Evolutionary conservation across 2,797 vertebrate genomes (phyloP), one percentile per base, ranked within the genome.

Genomic region (Lophotriccus pileatus): DNA sequence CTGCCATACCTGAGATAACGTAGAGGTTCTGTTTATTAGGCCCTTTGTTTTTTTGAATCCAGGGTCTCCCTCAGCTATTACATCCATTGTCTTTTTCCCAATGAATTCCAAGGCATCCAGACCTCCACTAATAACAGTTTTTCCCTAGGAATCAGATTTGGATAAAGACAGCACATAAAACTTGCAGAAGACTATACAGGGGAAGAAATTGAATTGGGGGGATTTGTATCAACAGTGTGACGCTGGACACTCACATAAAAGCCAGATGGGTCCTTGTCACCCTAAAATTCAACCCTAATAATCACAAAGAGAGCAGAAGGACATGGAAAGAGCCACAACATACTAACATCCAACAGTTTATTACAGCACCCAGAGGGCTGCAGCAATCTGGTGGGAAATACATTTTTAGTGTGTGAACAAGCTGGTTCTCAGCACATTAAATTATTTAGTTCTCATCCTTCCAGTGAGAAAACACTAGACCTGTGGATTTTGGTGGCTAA

Each of bases 1-100:
- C 25, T 70, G 67, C 58, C 55, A 36, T 64, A 99, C 99, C 98
- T 99, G 99, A 84, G 99, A 99, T 55, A 99, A 97, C 0, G 99
- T 99, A 79, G 98, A 97, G 80, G 97, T 99, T 89, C 98, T 98
- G 96, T 85, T 98, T 98, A 99, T 99, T 63, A 99, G 97, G 44
- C 98, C 98, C 97, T 99, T 99, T 68, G 99, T 99, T 97, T 98
- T 99, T 96, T 98, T 99, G 95, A 99, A 99, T 68, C 99, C 99
- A 7, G 99, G 99, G 90, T 99, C 99, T 56, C 99, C 99, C 96
- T 99, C 99, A 43, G 99, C 99, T 77, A 99, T 99, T 92, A 99
- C 99, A 32, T 99, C 99, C 99, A 99, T 99, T 39, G 99, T 99
- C 97, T 99, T 99, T 97, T 99, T 99, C 46, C 99, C 99, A 2